phyloP scores from a whole-genome alignment of 2,797 vertebrate genomes.

The Scomberomorus guttatus region DNA sequence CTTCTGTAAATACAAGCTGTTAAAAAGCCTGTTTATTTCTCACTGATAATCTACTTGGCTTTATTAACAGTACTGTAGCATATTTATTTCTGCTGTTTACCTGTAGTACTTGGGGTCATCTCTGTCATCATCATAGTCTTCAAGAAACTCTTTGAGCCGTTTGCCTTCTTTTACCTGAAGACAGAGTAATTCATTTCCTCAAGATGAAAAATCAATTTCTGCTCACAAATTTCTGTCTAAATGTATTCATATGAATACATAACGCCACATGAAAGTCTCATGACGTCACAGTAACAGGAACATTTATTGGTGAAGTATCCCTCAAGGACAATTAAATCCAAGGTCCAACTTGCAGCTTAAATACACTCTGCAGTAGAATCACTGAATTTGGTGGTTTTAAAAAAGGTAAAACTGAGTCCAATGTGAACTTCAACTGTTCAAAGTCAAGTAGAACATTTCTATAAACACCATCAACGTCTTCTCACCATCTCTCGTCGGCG shows the following conservation, averaged over 20 bases:
- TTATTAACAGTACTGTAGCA: background rate
- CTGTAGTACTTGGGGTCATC: conserved; percentile 99
- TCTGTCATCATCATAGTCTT: conserved; percentile 98
- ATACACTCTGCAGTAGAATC: background rate
- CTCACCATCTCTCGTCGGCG: conserved; percentile 95
- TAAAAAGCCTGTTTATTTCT: conserved; percentile 2
- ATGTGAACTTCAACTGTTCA: background rate
- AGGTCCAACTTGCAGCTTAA: background rate
- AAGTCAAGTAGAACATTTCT: background rate
- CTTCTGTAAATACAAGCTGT: background rate
- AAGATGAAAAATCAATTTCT: background rate
- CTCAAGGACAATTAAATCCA: background rate
- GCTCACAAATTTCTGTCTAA: background rate
- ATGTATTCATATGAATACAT: background rate
- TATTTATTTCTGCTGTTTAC: conserved; percentile 72
- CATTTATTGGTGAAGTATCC: background rate
- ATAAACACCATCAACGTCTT: background rate
- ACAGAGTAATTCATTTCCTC: background rate
- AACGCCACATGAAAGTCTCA: background rate
- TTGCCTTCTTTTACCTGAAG: conserved; percentile 96
- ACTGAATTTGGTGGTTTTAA: background rate
- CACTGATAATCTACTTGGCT: too few species aligned
- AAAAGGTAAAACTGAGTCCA: background rate
- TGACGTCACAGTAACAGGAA: background rate
- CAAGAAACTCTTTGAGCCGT: conserved; percentile 97